Evolutionary conservation across 1,140 invertebrate genomes (phyloP).

Genomic region (Zaprionus taronus): DNA sequence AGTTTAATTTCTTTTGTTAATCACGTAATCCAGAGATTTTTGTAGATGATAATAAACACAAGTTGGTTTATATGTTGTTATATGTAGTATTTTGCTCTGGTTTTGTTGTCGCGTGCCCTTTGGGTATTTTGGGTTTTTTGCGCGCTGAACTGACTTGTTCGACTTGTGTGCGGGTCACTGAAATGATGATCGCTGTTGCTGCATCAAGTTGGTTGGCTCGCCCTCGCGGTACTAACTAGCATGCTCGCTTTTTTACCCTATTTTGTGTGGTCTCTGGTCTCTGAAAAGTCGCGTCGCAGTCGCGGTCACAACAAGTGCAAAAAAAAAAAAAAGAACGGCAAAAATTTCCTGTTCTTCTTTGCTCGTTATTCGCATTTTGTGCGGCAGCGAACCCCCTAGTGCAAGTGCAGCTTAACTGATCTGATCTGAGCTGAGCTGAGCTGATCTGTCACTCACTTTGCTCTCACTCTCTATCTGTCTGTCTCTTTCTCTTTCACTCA

Average conservation of each 20-base stretch:
- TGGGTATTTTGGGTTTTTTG: conserved; percentile 6
- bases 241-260: conserved; percentile 76
- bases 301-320: conserved; percentile 37
- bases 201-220: conserved; percentile 57
- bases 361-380: conserved; percentile 83
- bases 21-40: conserved; percentile 6
- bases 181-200: conserved; percentile 6
- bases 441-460: conserved; percentile 41
- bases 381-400: conserved; percentile 33
- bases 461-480: background rate
- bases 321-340: conserved; percentile 33
- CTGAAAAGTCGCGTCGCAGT: conserved; percentile 48
- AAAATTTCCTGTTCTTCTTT: conserved; percentile 66
- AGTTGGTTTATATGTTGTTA: background rate
- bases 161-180: conserved; percentile 3
- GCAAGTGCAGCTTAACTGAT: conserved; percentile 39
- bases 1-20: conserved; percentile 15
- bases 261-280: conserved; percentile 76
- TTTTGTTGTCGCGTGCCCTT: conserved; percentile 61
- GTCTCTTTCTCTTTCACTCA: conserved; percentile 13
- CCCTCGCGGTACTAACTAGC: conserved; percentile 73
- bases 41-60: background rate
- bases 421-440: conserved; percentile 14
- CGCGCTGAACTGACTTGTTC: conserved; percentile 9
- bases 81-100: conserved; percentile 29